Percentiles rank a stretch among this genome's conserved stretches.
Conservation (phyloP, 2,113 vertebrate species). For the Carollia perspicillata region DNA sequence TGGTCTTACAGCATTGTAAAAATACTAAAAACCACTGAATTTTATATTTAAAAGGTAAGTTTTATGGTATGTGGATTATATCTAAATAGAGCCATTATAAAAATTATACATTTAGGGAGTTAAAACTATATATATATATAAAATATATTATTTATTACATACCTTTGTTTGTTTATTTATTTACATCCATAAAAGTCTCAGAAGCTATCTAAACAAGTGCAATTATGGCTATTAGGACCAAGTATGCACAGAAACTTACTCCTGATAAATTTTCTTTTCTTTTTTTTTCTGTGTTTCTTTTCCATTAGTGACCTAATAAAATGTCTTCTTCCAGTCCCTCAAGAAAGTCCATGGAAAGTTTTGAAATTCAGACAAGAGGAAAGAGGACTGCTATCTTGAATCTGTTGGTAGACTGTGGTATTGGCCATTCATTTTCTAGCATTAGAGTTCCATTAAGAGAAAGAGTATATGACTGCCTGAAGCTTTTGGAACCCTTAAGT, state of each 20-base stretch:
- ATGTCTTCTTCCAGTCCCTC: neutral
- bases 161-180: neutral
- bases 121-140: neutral
- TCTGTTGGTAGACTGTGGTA: neutral
- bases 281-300: neutral
- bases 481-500: neutral
- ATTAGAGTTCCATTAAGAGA: neutral
- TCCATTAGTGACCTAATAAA: neutral
- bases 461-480: neutral
- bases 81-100: neutral
- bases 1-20: neutral
- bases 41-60: neutral
- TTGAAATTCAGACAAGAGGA: neutral
- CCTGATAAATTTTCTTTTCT: neutral
- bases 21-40: neutral
- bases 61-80: neutral
- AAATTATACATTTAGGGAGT: neutral
- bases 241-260: neutral
- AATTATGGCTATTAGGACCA: neutral
- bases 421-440: neutral
- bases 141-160: neutral
- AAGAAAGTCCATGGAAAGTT: neutral
- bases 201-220: neutral
- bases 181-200: neutral
- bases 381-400: neutral